Base-by-base conservation (phyloP, 1,140 invertebrate species). In the Camponotus vicinus region DNA sequence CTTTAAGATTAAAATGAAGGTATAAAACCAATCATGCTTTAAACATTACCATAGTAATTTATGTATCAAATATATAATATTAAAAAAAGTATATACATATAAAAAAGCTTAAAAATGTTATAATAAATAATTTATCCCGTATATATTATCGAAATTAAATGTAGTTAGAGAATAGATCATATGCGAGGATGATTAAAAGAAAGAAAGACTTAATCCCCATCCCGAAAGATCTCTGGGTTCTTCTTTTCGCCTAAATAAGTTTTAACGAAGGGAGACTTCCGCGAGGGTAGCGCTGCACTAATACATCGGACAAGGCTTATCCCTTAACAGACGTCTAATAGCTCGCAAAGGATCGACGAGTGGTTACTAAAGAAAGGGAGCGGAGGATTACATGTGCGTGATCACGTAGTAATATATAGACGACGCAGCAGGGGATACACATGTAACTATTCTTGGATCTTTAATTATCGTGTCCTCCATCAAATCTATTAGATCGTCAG, bases 271-370 rank as follows among this genome's bases (percentile, higher is more conserved):
- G 55, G 70, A 79, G 52, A 59, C 27, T 85, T 76, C 70, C 67
- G 13, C 4, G 76, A 64, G 71, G 86, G 77, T 88, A 85, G 88
- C 63, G 69, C n/a, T 40, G 27, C 27, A 15, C 75, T 85, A 77
- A 85, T 77, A 85, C 76, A 61, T 87, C 78, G 75, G 79, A 85
- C 79, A 84, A 87, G 85, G 85, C 77, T 91, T 86, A 91, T 89
- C 86, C 86, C 87, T 80, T 89, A 90, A 90, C 87, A 63, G 80
- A 84, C 75, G 49, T 86, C 63, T 89, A 76, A 87, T 85, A 64
- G 79, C 75, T 88, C 45, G 42, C 59, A 45, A 37, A 80, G 11
- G 45, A 55, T 79, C n/a, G 77, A 2, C 21, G 21, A 18, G 11
- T 34, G 61, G 42, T 55, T 18, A 27, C 21, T 27, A 40, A 34